phyloP scores from a whole-genome alignment of 35 echinoderm and acorn worm species.

The Anneissia japonica region DNA sequence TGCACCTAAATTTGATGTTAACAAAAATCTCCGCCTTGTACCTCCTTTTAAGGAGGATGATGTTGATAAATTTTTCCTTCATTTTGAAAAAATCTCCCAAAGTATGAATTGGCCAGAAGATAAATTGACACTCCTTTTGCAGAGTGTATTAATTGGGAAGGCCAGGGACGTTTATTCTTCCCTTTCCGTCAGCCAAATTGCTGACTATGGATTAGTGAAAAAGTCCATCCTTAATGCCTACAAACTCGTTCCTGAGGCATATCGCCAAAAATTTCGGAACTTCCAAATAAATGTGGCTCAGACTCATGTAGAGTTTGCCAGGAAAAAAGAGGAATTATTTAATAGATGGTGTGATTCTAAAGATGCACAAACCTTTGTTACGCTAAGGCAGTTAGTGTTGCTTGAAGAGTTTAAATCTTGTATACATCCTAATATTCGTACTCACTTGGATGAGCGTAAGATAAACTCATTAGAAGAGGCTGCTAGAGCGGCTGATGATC shows the following conservation, averaged over 20 bases:
- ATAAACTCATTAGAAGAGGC: background rate
- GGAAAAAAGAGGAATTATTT: constrained; percentile 22
- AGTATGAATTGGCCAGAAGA: constrained; percentile 7
- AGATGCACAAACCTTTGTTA: constrained; percentile 24
- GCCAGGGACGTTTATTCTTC: constrained; percentile 34
- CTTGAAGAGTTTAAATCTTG: constrained; percentile 54
- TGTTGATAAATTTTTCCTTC: constrained; percentile 16
- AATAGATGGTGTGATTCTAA: constrained; percentile 26
- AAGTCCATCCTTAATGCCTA: constrained; percentile 35
- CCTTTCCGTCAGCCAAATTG: constrained; percentile 11
- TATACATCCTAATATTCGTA: constrained; percentile 14
- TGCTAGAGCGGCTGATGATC: constrained; percentile 46
- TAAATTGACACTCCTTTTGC: constrained; percentile 21
- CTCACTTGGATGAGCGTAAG: constrained; percentile 37
- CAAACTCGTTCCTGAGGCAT: constrained; percentile 56
- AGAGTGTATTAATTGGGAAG: constrained; percentile 36
- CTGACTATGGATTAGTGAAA: constrained; percentile 48
- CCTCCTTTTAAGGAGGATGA: constrained; percentile 30
- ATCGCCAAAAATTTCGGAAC: constrained; percentile 50
- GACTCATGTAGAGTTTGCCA: constrained; percentile 51
- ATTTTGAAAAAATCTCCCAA: constrained; percentile 6
- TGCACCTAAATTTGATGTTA: constrained; percentile 11
- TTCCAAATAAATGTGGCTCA: constrained; percentile 12
- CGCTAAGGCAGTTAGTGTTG: constrained; percentile 35
- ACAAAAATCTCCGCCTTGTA: constrained; percentile 12